Evolutionary conservation across 1,140 invertebrate genomes (phyloP).

Genomic region (Bombus breviceps): DNA sequence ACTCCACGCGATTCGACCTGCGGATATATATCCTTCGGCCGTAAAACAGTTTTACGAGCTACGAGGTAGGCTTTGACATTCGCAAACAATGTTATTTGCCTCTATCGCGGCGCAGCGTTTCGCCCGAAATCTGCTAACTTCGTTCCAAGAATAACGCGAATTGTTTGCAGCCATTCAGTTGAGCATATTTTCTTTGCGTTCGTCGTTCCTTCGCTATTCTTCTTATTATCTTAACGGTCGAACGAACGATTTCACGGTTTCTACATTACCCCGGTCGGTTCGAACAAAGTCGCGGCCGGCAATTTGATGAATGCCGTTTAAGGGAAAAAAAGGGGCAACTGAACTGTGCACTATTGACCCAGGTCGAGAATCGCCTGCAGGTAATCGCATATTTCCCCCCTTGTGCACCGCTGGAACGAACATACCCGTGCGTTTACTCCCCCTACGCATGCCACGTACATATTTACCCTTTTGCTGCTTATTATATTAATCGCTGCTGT

Average conservation of each 20-base stretch:
- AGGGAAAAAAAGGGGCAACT: conserved; percentile 35
- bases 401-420: conserved; percentile 15
- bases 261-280: not conserved
- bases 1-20: not conserved
- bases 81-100: too few relatives aligned
- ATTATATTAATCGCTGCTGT: not conserved
- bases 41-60: too few relatives aligned
- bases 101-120: too few relatives aligned
- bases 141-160: too few relatives aligned
- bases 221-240: too few relatives aligned
- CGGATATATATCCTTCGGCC: too few relatives aligned
- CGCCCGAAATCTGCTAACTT: too few relatives aligned
- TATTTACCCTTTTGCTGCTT: not conserved
- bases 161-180: too few relatives aligned
- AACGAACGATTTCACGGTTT: too few relatives aligned
- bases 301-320: conserved; percentile 34
- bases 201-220: too few relatives aligned
- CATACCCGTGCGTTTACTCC: conserved; percentile 22
- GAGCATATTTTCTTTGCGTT: too few relatives aligned
- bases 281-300: not conserved
- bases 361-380: conserved; percentile 68
- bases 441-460: conserved; percentile 19
- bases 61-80: too few relatives aligned
- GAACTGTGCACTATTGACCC: conserved; percentile 64
- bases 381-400: conserved; percentile 61